phyloP scores from a whole-genome alignment of 2,888 invertebrate genomes.

The Ommatoiulus sabulosus region DNA sequence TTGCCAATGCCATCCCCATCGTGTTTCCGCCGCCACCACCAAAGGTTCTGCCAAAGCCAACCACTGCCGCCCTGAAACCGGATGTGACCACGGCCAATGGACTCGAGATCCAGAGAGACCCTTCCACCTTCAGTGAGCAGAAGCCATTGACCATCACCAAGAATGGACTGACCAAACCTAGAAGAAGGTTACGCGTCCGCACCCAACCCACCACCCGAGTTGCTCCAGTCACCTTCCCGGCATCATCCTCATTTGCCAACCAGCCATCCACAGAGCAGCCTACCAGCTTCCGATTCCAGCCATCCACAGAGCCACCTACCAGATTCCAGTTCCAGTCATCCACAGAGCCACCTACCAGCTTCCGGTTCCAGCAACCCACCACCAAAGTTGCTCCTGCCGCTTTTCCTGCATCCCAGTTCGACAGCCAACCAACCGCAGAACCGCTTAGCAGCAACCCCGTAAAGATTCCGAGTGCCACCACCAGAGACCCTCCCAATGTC shows the following conservation, averaged over 20 bases:
- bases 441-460: neutral
- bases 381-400: neutral
- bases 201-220: neutral
- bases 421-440: neutral
- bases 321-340: too few relatives aligned
- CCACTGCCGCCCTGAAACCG: constrained; percentile 44
- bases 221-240: neutral
- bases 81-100: neutral
- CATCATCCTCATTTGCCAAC: neutral
- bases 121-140: neutral
- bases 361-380: too few relatives aligned
- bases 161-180: neutral
- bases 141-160: neutral
- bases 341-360: too few relatives aligned
- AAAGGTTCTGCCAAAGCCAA: neutral
- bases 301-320: too few relatives aligned
- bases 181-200: neutral
- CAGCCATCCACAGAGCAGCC: too few relatives aligned
- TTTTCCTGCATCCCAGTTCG: neutral
- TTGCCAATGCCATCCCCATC: constrained; percentile 53
- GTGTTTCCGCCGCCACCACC: constrained; percentile 38
- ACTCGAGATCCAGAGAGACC: neutral
- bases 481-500: too few relatives aligned
- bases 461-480: too few relatives aligned
- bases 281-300: too few relatives aligned